Evolutionary conservation across 1,140 invertebrate genomes (phyloP).

Genomic region (Leptopilina boulardi): DNA sequence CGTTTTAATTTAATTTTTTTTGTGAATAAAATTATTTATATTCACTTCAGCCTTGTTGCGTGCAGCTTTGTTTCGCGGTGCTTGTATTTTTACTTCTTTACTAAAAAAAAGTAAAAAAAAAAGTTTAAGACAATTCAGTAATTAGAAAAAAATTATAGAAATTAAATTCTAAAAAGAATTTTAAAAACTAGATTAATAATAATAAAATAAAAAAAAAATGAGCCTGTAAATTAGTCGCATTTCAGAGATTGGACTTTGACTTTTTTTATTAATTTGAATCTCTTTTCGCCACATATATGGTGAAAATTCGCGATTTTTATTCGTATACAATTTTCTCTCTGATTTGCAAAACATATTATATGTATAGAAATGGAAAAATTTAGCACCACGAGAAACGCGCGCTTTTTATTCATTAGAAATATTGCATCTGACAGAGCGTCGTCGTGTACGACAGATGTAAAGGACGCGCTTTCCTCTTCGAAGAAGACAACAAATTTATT

Average conservation of each 20-base stretch:
- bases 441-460: slow-evolving; percentile 20
- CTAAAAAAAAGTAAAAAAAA: not conserved
- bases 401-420: slow-evolving; percentile 19
- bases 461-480: not conserved
- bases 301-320: not conserved
- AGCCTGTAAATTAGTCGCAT: not conserved
- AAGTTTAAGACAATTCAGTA: too few species aligned
- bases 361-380: not conserved
- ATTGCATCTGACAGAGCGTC: slow-evolving; percentile 24
- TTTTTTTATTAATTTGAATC: not conserved
- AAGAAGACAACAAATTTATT: slow-evolving; percentile 21
- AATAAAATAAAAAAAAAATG: not conserved
- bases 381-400: slow-evolving; percentile 19
- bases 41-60: slow-evolving; percentile 55
- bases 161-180: not conserved
- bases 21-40: slow-evolving; percentile 42
- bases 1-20: slow-evolving; percentile 46
- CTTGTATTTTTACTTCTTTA: slow-evolving; percentile 12
- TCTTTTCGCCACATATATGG: not conserved
- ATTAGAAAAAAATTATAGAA: not conserved
- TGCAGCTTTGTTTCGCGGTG: slow-evolving; percentile 21
- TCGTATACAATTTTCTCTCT: not conserved
- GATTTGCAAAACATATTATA: not conserved
- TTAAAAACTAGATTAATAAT: not conserved
- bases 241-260: not conserved